Evolutionary conservation across 2,113 vertebrate genomes (phyloP).

Genomic region (Percopsis transmontana): DNA sequence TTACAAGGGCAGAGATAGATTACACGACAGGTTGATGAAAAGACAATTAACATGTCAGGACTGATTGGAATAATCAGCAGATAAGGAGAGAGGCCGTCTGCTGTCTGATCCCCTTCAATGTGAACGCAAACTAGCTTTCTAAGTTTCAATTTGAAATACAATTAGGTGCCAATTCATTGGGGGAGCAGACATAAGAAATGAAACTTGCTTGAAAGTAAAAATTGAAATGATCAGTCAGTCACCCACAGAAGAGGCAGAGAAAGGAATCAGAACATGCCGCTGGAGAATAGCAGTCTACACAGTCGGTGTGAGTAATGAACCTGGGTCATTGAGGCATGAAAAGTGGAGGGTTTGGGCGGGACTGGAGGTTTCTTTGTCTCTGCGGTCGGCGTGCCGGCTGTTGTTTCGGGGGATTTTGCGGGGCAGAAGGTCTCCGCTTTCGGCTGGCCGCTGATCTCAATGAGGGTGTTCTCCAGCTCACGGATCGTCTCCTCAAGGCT

Average conservation of each 20-base stretch:
- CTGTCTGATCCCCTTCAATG: constrained; percentile 53
- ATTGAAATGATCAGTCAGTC: constrained; percentile 25
- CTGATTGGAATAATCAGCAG: constrained; percentile 44
- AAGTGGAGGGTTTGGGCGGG: constrained; percentile 81
- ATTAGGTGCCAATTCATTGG: constrained; percentile 36
- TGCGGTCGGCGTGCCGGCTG: background rate
- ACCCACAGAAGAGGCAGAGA: constrained; percentile 43
- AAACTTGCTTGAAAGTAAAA: constrained; percentile 33
- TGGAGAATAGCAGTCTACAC: constrained; percentile 26
- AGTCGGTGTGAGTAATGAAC: constrained; percentile 67
- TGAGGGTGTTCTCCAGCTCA: constrained; percentile 88
- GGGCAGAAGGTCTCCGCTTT: constrained; percentile 34
- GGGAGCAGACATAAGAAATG: constrained; percentile 66
- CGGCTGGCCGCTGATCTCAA: constrained; percentile 80
- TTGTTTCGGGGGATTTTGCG: constrained; percentile 2
- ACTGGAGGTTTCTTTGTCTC: constrained; percentile 76
- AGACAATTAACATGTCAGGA: constrained; percentile 39
- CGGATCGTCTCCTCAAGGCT: constrained; percentile 92
- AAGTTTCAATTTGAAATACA: constrained; percentile 47
- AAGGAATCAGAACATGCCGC: constrained; percentile 15
- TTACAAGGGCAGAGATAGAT: constrained; percentile 40
- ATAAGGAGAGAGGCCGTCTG: constrained; percentile 44
- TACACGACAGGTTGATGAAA: constrained; percentile 41
- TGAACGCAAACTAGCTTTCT: background rate
- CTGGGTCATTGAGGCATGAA: constrained; percentile 68